Evolutionary conservation across 2,113 vertebrate genomes (phyloP), one percentile per base, ranked within the genome.

Genomic region (Isichthys henryi): DNA sequence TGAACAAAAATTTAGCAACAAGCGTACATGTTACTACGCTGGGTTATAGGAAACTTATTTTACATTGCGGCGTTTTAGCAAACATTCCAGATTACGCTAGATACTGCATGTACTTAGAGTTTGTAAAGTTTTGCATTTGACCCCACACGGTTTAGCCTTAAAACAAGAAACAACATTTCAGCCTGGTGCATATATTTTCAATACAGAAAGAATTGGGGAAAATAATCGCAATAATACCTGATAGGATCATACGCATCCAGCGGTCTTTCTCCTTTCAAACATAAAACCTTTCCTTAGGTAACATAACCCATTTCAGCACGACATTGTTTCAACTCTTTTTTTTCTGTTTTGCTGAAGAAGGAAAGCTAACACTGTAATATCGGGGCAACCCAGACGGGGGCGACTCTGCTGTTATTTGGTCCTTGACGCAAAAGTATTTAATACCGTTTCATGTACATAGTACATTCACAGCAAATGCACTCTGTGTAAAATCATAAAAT

Each of bases 341-440:
- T 56, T 56, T 56, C 19, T 31, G n/a, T n/a, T 90, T 90, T 39
- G 82, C 45, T 48, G 45, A 48, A 9, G 82, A 23, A 83, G n/a
- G n/a, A 27, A 70, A 8, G 27, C n/a, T 17, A 23, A 39, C n/a
- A 62, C 0, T 95, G 95, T 91, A 94, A 84, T 96, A 91, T 93
- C 92, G 80, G 0, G 7, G 0, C 62, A 91, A 91, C 93, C 96
- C 96, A 96, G 94, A 93, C 85, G 96, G 93, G 95, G 95, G 95
- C 92, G 91, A 94, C 92, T 92, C n/a, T 70, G 80, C 17, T 83
- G 50, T 66, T 88, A 15, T 56, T 88, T 88, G 74, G 50, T 17
- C 52, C 17, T 31, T 35, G 31, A 17, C 31, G 39, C 2, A 19
- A 31, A 66, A 86, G 31, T 45, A 46, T 87, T 87, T 66, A 23